These are phyloP conservation scores for Dolichotis patagonum DNA, from an alignment of 2,113 vertebrate genomes.

Conservation along the genomic window DNA sequence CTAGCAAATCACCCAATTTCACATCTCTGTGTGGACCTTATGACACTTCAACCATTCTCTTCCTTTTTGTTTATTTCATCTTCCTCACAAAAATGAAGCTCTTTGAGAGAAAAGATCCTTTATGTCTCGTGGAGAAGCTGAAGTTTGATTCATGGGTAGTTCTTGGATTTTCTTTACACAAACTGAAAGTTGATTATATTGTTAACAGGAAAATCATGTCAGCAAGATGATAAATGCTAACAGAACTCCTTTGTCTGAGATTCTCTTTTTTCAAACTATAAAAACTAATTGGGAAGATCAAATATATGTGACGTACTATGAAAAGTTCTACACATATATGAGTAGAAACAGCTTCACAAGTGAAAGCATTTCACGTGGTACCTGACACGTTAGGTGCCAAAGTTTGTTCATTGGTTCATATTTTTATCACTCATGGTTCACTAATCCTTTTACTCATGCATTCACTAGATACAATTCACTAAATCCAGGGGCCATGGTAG, in stretches of 20 bases:
- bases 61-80: not conserved
- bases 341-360: not conserved
- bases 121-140: not conserved
- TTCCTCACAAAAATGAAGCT: constrained; percentile 33
- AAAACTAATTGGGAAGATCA: not conserved
- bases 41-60: not conserved
- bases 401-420: not conserved
- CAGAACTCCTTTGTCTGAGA: constrained; percentile 8
- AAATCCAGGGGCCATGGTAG: not conserved
- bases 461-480: not conserved
- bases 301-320: not conserved
- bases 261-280: not conserved
- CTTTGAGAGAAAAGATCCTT: not conserved
- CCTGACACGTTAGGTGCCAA: not conserved
- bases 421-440: not conserved
- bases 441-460: not conserved
- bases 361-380: not conserved
- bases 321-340: not conserved
- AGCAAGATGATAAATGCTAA: constrained; percentile 21
- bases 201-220: constrained; percentile 33
- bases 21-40: not conserved
- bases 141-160: not conserved
- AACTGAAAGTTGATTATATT: constrained; percentile 7
- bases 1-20: not conserved
- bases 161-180: constrained; percentile 4